phyloP scores from a whole-genome alignment of 1,140 invertebrate species.

The Trichogramma pretiosum region DNA sequence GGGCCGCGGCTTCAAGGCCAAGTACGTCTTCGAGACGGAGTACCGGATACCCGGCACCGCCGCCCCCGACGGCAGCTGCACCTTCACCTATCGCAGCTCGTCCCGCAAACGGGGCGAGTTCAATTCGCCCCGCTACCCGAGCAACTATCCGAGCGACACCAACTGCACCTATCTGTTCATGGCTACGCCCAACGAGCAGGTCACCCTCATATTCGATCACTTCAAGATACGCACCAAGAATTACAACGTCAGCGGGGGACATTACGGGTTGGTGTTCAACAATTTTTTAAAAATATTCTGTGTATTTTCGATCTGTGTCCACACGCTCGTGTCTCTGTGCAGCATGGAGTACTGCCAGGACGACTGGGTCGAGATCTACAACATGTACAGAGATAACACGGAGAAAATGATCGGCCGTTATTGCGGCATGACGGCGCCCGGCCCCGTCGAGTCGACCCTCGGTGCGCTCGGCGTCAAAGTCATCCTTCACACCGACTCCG shows the following conservation, averaged over 20 bases:
- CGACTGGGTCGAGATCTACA: constrained; percentile 89
- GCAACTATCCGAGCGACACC: constrained; percentile 87
- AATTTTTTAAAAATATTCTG: too few relatives aligned
- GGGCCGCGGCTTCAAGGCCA: constrained; percentile 84
- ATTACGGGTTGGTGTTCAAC: constrained; percentile 48
- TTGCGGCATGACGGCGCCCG: constrained; percentile 74
- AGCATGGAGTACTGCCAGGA: constrained; percentile 71
- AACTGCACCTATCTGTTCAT: constrained; percentile 88
- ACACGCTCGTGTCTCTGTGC: too few relatives aligned
- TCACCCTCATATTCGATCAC: constrained; percentile 84
- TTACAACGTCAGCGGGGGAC: constrained; percentile 47
- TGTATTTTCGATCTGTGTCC: too few relatives aligned
- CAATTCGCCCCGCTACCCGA: constrained; percentile 91
- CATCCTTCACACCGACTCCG: constrained; percentile 72
- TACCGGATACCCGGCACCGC: constrained; percentile 92
- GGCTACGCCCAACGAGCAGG: constrained; percentile 79
- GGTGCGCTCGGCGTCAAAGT: constrained; percentile 76
- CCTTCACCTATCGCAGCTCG: constrained; percentile 82
- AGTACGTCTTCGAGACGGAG: constrained; percentile 79
- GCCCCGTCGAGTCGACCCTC: constrained; percentile 80
- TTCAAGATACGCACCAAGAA: constrained; percentile 75
- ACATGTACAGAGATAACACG: constrained; percentile 69
- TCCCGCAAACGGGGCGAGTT: constrained; percentile 81
- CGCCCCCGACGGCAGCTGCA: constrained; percentile 79
- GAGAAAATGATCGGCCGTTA: constrained; percentile 78